phyloP scores from a whole-genome alignment of 1,140 invertebrate species.

The Orius insidiosus region DNA sequence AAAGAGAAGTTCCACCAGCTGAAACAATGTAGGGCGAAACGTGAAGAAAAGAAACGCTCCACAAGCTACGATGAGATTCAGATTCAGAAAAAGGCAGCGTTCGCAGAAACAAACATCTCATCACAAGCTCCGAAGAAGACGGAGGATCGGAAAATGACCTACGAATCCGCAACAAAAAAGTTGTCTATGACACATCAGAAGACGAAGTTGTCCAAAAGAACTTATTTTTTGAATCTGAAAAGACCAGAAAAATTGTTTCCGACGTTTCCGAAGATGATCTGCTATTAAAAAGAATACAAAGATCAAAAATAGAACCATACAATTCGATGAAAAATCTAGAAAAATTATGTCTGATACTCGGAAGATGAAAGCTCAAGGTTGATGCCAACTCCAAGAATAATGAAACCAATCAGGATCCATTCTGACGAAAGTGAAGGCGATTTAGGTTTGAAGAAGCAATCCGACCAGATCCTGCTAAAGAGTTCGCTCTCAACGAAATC shows the following conservation, averaged over 20 bases:
- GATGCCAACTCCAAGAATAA: constrained; percentile 25
- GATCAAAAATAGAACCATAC: constrained; percentile 33
- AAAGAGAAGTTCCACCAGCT: constrained; percentile 78
- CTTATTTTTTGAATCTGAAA: constrained; percentile 36
- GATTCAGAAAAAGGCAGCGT: constrained; percentile 31
- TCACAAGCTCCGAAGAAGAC: constrained; percentile 22
- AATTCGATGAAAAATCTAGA: constrained; percentile 32
- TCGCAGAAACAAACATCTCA: constrained; percentile 18
- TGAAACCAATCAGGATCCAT: constrained; percentile 34
- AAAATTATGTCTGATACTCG: constrained; percentile 39
- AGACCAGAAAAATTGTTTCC: constrained; percentile 30
- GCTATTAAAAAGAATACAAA: constrained; percentile 19
- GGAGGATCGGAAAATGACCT: constrained; percentile 19
- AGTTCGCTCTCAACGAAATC: constrained; percentile 1
- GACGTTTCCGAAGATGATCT: constrained; percentile 37
- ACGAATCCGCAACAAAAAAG: constrained; percentile 20
- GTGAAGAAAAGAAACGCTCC: constrained; percentile 70
- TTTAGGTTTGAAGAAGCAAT: constrained; percentile 20
- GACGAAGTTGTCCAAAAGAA: constrained; percentile 31
- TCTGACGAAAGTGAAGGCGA: constrained; percentile 42
- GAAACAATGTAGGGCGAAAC: constrained; percentile 68
- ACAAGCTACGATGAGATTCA: constrained; percentile 71
- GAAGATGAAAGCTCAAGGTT: constrained; percentile 29
- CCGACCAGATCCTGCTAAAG: constrained; percentile 5
- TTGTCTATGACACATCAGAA: constrained; percentile 40